Conservation (phyloP, 2,113 vertebrate genomes). For the Dromaius novaehollandiae region DNA sequence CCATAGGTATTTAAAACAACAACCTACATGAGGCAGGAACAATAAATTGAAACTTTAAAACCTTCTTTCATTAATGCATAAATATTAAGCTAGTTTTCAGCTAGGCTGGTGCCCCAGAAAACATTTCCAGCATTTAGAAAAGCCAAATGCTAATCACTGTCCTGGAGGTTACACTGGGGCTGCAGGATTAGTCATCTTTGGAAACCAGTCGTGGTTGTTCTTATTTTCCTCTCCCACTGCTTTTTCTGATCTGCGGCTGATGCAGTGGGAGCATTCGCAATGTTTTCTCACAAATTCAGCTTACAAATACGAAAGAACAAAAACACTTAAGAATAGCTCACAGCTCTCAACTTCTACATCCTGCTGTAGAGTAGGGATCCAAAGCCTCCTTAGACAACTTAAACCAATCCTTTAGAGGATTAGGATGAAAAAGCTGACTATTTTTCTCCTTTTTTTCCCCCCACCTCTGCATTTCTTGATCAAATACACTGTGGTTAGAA, state of each 20-base stretch:
- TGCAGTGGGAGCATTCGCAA: slow-evolving; percentile 47
- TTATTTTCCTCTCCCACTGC: slow-evolving; percentile 55
- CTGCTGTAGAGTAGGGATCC: background rate
- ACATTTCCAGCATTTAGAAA: slow-evolving; percentile 24
- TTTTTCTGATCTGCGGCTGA: slow-evolving; percentile 35
- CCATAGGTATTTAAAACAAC: background rate
- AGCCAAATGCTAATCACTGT: slow-evolving; percentile 21
- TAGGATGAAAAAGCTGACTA: background rate
- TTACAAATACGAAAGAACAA: slow-evolving; percentile 43
- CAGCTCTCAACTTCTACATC: slow-evolving; percentile 10
- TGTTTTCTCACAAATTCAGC: slow-evolving; percentile 59
- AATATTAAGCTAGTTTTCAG: slow-evolving; percentile 1
- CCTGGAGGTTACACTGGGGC: slow-evolving; percentile 25
- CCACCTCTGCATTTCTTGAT: background rate
- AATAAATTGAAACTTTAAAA: background rate
- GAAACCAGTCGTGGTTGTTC: slow-evolving; percentile 54
- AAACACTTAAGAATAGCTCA: slow-evolving; percentile 38
- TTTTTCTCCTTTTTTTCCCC: background rate
- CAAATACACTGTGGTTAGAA: background rate
- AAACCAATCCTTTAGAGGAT: slow-evolving; percentile 4
- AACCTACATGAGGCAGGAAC: background rate
- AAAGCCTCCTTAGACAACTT: slow-evolving; percentile 21
- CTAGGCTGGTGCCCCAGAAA: slow-evolving; percentile 19
- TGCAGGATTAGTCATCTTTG: slow-evolving; percentile 45
- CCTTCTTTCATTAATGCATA: background rate